These are phyloP conservation scores for Acinonyx jubatus DNA, from an alignment of 2,113 vertebrate genomes.

Conservation along the genomic window DNA sequence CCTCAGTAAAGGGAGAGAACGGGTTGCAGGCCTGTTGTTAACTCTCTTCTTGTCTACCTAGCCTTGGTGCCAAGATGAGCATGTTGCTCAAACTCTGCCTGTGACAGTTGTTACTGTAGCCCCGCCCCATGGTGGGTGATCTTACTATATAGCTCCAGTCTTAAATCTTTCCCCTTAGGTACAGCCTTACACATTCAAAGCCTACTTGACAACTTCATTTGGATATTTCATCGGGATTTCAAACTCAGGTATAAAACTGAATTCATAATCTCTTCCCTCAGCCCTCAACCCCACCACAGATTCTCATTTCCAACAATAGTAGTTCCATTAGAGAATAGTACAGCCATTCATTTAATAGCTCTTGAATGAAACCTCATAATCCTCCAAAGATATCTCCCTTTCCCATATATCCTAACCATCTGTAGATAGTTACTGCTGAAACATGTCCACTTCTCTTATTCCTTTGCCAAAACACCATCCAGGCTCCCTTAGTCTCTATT, in stretches of 20 bases:
- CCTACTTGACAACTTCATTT: not conserved
- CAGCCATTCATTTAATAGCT: not conserved
- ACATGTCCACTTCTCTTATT: not conserved
- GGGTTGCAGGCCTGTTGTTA: not conserved
- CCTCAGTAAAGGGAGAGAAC: not conserved
- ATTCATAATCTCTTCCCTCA: not conserved
- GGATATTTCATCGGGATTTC: not conserved
- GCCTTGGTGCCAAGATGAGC: not conserved
- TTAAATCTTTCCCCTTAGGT: not conserved
- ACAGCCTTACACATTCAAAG: not conserved
- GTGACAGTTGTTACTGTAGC: not conserved
- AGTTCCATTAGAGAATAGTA: not conserved
- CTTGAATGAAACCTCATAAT: not conserved
- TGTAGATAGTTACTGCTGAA: not conserved
- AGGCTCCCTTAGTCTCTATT: not conserved
- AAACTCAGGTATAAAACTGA: not conserved
- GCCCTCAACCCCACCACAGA: not conserved
- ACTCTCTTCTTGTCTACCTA: not conserved
- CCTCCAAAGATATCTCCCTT: not conserved
- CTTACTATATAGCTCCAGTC: too few relatives aligned
- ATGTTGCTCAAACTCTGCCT: not conserved
- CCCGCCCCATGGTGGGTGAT: not conserved
- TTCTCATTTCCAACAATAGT: not conserved
- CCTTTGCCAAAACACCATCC: not conserved
- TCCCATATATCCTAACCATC: not conserved